Evolutionary conservation across 1,140 invertebrate species (phyloP), one percentile per base, ranked within the genome.

Genomic region (Bombus confusus): DNA sequence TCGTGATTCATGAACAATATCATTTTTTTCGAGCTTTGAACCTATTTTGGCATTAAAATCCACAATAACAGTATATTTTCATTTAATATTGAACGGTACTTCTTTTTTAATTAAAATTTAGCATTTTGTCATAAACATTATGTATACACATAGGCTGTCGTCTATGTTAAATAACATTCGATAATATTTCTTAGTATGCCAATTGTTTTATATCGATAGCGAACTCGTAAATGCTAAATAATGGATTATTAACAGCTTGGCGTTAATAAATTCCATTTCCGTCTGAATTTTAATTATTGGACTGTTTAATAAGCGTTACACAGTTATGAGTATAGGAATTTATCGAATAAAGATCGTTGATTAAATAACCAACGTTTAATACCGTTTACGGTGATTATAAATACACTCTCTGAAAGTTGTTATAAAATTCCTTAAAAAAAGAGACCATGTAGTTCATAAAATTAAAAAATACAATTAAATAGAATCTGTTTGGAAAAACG

Each of bases 221-320:
- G 22, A 39, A 76, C 52, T 34, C 39, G 72, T n/a, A 34, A 66
- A 13, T 34, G 47, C 74, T 75, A 10, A 75, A 47, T 25, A n/a
- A 57, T 8, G n/a, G 41, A 75, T 82, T 82, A 64, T 82, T 47
- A 47, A 28, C 80, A 43, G 80, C 8, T 39, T 34, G 13, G 22
- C 3, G 41, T 43, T 76, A 76, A 75, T 75, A 34, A 83, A 76
- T 83, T 66, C 72, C 22, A 83, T 76, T 66, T 76, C 43, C 15
- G 31, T 52, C 31, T 39, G 80, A 15, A 66, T 66, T 83, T 83
- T 52, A 83, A 76, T 83, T 66, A 66, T n/a, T 39, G 31, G 12
- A 22, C 8, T 15, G 41, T 76, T 83, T 52, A 75, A 76, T 47
- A 64, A 57, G 59, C 41, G 41, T 76, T 66, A 83, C 34, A 76